phyloP scores from a whole-genome alignment of 1,140 invertebrate species.

The Drosophila guanche region DNA sequence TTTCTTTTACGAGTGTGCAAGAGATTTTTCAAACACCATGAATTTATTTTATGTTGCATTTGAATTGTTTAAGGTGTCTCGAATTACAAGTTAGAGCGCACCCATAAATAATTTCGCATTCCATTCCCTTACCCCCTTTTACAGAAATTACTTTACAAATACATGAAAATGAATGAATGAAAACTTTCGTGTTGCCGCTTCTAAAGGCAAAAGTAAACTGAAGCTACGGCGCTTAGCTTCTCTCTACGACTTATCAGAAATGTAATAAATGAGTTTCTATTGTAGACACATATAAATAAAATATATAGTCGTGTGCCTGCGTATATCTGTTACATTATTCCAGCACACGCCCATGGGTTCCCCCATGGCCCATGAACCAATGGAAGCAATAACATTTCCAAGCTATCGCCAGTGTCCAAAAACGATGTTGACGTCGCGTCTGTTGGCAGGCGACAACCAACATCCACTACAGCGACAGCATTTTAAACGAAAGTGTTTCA shows the following conservation, averaged over 20 bases:
- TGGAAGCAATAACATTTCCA: slow-evolving; percentile 34
- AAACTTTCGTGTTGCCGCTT: slow-evolving; percentile 22
- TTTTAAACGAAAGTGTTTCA: slow-evolving; percentile 66
- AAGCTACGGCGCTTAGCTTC: slow-evolving; percentile 3
- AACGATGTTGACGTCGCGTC: slow-evolving; percentile 8
- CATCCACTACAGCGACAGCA: slow-evolving; percentile 13
- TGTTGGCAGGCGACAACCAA: slow-evolving; percentile 19
- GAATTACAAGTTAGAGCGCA: too few species aligned
- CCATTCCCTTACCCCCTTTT: not conserved
- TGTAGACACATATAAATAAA: slow-evolving; percentile 8
- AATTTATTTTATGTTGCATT: too few species aligned
- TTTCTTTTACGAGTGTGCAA: too few species aligned
- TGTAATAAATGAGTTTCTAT: slow-evolving; percentile 38
- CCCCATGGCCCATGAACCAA: too few species aligned
- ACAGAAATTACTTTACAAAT: not conserved
- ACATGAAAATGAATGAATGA: slow-evolving; percentile 11
- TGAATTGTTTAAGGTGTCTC: too few species aligned
- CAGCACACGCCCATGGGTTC: too few species aligned
- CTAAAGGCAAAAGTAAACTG: slow-evolving; percentile 36
- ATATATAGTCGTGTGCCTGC: slow-evolving; percentile 14
- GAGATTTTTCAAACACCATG: too few species aligned
- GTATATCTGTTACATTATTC: too few species aligned
- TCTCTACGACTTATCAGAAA: slow-evolving; percentile 42
- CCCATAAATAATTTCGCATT: not conserved
- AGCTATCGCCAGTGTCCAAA: slow-evolving; percentile 43